Conservation (phyloP, 64 coral and sea anemone genomes). For the Orbicella faveolata region DNA sequence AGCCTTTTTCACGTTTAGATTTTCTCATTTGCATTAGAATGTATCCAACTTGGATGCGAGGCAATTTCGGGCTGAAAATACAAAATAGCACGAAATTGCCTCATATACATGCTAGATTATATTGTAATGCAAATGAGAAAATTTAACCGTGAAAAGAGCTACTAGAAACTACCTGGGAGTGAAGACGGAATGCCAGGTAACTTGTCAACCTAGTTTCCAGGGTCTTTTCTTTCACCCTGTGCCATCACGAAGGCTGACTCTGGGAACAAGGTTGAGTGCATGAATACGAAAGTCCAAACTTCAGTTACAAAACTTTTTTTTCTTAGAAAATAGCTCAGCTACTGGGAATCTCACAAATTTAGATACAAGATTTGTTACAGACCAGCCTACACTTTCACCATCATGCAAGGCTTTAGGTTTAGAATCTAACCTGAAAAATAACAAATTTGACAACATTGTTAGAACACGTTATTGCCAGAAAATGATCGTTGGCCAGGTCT, state of each 20-base stretch:
- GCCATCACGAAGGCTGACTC: neutral
- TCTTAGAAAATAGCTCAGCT: constrained; percentile 34
- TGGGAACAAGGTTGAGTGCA: neutral
- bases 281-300: neutral
- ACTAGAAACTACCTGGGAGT: too few species aligned
- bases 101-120: too few species aligned
- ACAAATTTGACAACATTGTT: neutral
- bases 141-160: too few species aligned
- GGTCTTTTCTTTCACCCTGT: neutral
- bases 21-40: too few species aligned
- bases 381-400: neutral
- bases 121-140: too few species aligned
- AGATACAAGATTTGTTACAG: neutral
- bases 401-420: neutral
- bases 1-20: too few species aligned
- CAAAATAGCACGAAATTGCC: too few species aligned
- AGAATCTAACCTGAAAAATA: constrained; percentile 33
- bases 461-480: neutral
- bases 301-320: constrained; percentile 15
- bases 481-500: too few species aligned
- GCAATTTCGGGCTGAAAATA: too few species aligned
- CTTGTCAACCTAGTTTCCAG: neutral
- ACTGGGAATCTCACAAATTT: neutral
- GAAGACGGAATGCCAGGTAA: neutral
- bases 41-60: too few species aligned